Percentiles rank a stretch among this genome's conserved stretches.
phyloP scores from a whole-genome alignment of 2,113 vertebrate genomes.

The Ahaetulla prasina region DNA sequence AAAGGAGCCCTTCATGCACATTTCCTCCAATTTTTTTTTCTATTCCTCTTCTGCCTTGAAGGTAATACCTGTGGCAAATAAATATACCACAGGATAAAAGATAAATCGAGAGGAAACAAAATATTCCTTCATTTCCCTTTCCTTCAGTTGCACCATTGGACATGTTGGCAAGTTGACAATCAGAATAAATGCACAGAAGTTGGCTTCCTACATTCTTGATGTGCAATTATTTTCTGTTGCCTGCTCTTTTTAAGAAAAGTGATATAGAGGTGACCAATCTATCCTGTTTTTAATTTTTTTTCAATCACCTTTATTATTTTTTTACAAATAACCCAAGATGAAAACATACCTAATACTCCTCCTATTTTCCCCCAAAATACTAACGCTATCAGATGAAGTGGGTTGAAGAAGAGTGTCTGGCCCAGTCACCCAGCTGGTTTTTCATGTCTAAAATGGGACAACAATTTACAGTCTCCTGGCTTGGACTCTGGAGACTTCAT shows the following conservation, averaged over 20 bases:
- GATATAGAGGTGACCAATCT: conserved; percentile 15
- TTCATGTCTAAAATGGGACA: too few relatives aligned
- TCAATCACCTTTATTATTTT: too few relatives aligned
- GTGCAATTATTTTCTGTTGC: accelerated
- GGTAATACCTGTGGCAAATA: not conserved
- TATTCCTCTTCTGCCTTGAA: not conserved
- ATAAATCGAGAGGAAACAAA: conserved; percentile 11
- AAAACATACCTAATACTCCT: too few relatives aligned
- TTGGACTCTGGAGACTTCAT: too few relatives aligned
- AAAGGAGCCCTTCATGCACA: not conserved
- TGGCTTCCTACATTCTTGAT: not conserved
- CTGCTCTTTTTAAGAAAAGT: conserved; percentile 36
- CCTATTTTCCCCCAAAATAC: too few relatives aligned
- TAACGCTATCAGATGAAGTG: too few relatives aligned
- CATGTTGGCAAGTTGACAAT: conserved; percentile 14
- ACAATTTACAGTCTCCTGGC: too few relatives aligned
- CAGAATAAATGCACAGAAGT: not conserved
- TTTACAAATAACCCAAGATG: too few relatives aligned
- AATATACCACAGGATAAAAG: not conserved
- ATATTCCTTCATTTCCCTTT: not conserved
- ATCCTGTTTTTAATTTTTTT: too few relatives aligned
- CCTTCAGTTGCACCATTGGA: not conserved
- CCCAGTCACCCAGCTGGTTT: too few relatives aligned
- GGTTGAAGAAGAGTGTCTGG: too few relatives aligned
- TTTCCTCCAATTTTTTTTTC: not conserved